Evolutionary conservation across 2,797 vertebrate species (phyloP), one percentile per base, ranked within the genome.

Genomic region (Siniperca undulata): DNA sequence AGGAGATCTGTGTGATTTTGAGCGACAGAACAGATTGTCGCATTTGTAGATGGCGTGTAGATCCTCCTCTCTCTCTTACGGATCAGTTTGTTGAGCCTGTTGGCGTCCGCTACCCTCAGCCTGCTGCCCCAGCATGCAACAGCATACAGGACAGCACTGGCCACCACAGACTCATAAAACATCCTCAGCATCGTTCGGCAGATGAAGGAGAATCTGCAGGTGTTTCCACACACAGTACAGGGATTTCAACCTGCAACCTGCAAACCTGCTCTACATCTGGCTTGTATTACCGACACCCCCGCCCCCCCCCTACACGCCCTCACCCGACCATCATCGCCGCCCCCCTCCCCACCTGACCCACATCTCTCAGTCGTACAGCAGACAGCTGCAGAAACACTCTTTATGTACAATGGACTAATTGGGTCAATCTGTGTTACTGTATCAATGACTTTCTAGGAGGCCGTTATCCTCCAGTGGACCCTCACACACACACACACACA

Each of bases 361-460:
- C 78, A 71, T 73, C 75, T 59, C 61, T 27, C 69, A 4, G 61
- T n/a, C 10, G 11, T 70, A 22, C 52, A 19, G 60, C 76, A 58
- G 60, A 75, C 85, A 90, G 86, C 88, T 91, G 86, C 89, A 88
- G 86, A 80, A 84, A 88, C 89, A 75, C 70, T 79, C 44, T 50
- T 60, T 30, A 59, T 11, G 64, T 66, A 81, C 84, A 38, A 38
- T 3, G 19, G 40, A 73, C 70, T 82, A 86, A 90, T 69, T 85
- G 83, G 91, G 87, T 92, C 86, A 80, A 65, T 53, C 74, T 81
- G 78, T 82, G 77, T 71, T 72, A 70, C 78, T 79, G 78, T 74
- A 77, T 88, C 83, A 79, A 52, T 86, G 76, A 83, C 53, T 85
- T 77, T 70, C 81, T 75, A 74, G 83, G 88, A 81, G 78, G 74